These are phyloP conservation scores for Lindbergichthys nudifrons DNA, from an alignment of 2,797 vertebrate genomes.

Conservation along the genomic window DNA sequence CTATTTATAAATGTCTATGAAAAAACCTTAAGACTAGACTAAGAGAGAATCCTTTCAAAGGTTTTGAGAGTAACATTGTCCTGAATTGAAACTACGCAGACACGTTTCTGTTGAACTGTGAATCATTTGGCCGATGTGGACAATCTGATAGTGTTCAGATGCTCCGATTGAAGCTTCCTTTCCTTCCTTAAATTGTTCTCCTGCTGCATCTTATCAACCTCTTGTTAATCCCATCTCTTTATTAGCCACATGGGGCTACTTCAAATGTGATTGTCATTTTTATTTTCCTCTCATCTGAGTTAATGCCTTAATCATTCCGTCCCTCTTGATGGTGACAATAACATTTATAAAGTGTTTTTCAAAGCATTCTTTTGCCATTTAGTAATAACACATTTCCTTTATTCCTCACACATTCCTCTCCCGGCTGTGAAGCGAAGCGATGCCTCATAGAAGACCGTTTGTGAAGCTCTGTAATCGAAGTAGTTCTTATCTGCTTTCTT, in stretches of 20 bases:
- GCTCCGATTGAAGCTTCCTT: not conserved
- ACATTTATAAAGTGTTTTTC: not conserved
- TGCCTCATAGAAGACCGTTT: constrained; percentile 28
- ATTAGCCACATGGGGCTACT: not conserved
- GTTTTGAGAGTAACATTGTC: not conserved
- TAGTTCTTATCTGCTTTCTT: constrained; percentile 43
- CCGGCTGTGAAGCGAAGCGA: constrained; percentile 9
- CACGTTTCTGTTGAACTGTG: not conserved
- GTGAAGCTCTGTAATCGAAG: constrained; percentile 31
- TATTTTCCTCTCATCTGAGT: not conserved
- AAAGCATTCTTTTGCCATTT: constrained; percentile 1
- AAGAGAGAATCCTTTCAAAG: not conserved
- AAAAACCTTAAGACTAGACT: not conserved
- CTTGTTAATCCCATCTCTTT: not conserved
- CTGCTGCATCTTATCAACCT: not conserved
- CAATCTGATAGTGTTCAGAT: not conserved
- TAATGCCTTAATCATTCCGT: constrained; percentile 22
- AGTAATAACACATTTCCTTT: constrained; percentile 16
- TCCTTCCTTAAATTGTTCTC: not conserved
- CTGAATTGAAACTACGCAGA: not conserved
- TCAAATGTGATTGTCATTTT: constrained; percentile 10
- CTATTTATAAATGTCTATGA: not conserved
- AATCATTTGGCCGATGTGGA: not conserved
- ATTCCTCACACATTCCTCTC: constrained; percentile 2
- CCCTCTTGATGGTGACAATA: constrained; percentile 16